Conservation (phyloP, 2,113 vertebrate species). For the Pelecanoides urinatrix region DNA sequence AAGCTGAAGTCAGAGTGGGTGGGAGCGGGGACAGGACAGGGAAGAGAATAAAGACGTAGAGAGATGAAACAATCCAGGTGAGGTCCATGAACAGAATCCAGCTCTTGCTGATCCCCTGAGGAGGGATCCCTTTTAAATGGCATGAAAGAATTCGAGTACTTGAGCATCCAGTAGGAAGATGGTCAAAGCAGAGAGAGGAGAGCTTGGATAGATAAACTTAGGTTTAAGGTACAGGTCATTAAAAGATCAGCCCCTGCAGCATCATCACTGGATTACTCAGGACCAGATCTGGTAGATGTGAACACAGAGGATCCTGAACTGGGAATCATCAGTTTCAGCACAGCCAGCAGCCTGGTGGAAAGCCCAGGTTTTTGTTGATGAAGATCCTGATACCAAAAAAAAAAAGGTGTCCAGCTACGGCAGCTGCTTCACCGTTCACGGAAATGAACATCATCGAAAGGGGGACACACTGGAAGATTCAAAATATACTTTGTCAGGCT, state of each 20-base stretch:
- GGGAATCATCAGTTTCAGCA: neutral
- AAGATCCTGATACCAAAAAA: neutral
- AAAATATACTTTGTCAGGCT: neutral
- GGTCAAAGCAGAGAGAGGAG: neutral
- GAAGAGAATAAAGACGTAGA: neutral
- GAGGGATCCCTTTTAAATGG: neutral
- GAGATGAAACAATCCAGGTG: neutral
- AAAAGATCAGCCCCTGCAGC: neutral
- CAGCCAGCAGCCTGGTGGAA: neutral
- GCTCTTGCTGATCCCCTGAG: too few relatives aligned
- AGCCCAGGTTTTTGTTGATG: neutral
- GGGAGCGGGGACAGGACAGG: neutral
- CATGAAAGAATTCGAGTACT: neutral
- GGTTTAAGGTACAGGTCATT: neutral
- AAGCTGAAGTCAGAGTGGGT: neutral
- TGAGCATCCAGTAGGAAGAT: neutral
- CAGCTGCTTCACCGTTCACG: neutral
- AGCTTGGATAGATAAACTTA: neutral
- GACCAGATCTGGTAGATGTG: neutral
- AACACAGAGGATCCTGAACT: neutral
- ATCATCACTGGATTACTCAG: neutral
- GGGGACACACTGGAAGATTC: neutral
- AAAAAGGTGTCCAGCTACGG: neutral
- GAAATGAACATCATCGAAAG: neutral
- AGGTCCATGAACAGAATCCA: neutral